Evolutionary conservation across 1,140 invertebrate species (phyloP).

Genomic region (Philaenus spumarius): DNA sequence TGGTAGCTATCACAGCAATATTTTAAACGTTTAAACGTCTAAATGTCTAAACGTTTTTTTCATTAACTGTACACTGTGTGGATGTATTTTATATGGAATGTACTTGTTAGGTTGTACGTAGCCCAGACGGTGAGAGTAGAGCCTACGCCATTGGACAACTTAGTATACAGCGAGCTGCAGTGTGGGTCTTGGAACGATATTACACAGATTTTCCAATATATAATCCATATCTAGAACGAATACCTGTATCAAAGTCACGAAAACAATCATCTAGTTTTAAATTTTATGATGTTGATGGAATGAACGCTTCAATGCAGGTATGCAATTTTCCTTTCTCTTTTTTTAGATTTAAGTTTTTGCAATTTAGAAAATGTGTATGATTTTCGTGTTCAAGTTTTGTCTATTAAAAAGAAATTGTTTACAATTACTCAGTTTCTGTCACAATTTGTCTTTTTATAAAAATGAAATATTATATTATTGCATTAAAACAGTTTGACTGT

Average conservation of each 20-base stretch:
- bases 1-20: no score
- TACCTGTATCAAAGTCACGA: conserved; percentile 76
- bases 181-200: conserved; percentile 90
- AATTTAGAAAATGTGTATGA: no score
- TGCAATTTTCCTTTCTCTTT: no score
- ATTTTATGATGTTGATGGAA: conserved; percentile 93
- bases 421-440: not conserved
- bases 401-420: no score
- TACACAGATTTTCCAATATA: conserved; percentile 95
- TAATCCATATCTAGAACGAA: conserved; percentile 90
- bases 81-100: no score
- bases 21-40: no score
- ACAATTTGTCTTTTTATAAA: not conserved
- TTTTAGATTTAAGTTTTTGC: no score
- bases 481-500: not conserved
- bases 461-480: no score
- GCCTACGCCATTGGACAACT: conserved; percentile 85
- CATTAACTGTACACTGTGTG: no score
- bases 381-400: no score
- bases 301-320: conserved; percentile 45
- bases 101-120: conserved; percentile 61
- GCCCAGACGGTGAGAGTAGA: conserved; percentile 84
- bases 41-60: no score
- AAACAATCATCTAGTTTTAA: conserved; percentile 81
- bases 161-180: conserved; percentile 90